phyloP scores from a whole-genome alignment of 1,140 invertebrate genomes.

The Caenorhabditis brenneri region DNA sequence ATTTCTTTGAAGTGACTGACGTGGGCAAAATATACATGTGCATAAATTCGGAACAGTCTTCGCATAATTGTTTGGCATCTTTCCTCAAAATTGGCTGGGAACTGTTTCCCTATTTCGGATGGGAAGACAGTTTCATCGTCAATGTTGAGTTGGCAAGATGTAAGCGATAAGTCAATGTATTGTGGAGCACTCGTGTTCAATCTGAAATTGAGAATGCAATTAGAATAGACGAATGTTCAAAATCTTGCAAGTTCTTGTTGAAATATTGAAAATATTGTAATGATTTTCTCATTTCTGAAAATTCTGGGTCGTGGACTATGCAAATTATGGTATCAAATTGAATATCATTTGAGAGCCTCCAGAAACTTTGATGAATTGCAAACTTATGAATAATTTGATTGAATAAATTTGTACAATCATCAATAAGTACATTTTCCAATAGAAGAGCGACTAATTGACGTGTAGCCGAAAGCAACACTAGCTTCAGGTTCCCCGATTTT shows the following conservation, averaged over 20 bases:
- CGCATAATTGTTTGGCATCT: slow-evolving; percentile 98
- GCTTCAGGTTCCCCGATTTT: too few species aligned
- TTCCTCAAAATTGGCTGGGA: slow-evolving; percentile 78
- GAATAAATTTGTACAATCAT: background rate
- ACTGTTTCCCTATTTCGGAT: slow-evolving; percentile 88
- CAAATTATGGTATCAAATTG: too few species aligned
- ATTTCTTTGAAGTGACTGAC: slow-evolving; percentile 18
- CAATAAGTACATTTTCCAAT: too few species aligned
- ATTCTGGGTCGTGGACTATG: too few species aligned
- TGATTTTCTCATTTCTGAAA: too few species aligned
- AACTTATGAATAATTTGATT: background rate
- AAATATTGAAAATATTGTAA: too few species aligned
- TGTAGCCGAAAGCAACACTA: too few species aligned
- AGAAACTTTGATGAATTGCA: background rate
- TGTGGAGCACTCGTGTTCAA: slow-evolving; percentile 84
- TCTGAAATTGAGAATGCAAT: too few species aligned
- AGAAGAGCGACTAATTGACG: too few species aligned
- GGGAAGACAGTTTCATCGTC: slow-evolving; percentile 98
- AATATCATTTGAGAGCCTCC: too few species aligned
- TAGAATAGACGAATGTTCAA: too few species aligned
- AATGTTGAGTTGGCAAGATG: slow-evolving; percentile 98
- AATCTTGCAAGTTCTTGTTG: too few species aligned
- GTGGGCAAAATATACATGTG: slow-evolving; percentile 81
- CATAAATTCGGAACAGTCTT: slow-evolving; percentile 92
- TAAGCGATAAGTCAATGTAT: slow-evolving; percentile 99